A percentile compares a stretch with the other conserved stretches of the same genome.
Conservation (phyloP, 2,113 vertebrate genomes). For the Stictonetta naevosa region DNA sequence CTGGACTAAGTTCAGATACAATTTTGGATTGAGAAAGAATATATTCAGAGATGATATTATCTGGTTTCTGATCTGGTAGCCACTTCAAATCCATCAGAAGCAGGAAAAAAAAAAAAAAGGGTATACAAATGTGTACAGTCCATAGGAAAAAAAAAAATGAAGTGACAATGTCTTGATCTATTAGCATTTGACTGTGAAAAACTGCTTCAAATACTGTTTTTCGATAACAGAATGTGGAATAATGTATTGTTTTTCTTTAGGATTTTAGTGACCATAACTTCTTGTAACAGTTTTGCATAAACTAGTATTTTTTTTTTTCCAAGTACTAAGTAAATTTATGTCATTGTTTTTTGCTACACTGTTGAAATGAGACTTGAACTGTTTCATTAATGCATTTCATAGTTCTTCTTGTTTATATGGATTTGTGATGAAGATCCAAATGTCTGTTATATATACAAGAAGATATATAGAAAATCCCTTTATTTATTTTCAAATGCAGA, state of each 20-base stretch:
- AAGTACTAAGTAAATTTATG: background rate
- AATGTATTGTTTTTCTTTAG: background rate
- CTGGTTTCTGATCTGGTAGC: background rate
- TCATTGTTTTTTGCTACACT: background rate
- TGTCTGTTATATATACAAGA: background rate
- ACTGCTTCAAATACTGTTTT: background rate
- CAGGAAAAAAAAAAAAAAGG: background rate
- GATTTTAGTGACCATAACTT: background rate
- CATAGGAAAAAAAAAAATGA: background rate
- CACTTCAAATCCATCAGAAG: background rate
- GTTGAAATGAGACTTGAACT: background rate
- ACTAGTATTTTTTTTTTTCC: background rate
- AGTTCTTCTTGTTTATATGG: conserved; percentile 7
- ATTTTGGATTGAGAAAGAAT: background rate
- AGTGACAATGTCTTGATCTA: background rate
- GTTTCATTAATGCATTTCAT: background rate
- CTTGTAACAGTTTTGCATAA: background rate
- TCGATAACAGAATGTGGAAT: background rate
- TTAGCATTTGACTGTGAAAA: background rate
- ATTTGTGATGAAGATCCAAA: background rate
- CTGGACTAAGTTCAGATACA: background rate
- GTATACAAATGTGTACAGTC: background rate
- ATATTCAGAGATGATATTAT: background rate
- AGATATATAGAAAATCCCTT: background rate
- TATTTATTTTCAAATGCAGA: conserved; percentile 15